Evolutionary conservation across 2,888 invertebrate genomes (phyloP).

Genomic region (Cheilosia grossa): DNA sequence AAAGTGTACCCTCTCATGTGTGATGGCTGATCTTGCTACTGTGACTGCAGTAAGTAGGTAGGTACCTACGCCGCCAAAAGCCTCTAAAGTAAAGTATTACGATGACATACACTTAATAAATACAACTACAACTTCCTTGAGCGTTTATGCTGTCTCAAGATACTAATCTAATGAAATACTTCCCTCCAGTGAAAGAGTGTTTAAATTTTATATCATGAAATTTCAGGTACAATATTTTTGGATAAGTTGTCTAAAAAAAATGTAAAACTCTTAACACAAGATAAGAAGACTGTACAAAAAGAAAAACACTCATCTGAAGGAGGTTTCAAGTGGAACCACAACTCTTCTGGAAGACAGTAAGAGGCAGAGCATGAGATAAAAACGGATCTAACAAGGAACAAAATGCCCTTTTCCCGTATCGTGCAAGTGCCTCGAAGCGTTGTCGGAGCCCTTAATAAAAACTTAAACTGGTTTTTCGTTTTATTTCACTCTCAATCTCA

Average conservation of each 20-base stretch:
- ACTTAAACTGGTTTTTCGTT: constrained; percentile 30
- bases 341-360: background rate
- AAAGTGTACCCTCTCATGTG: constrained; percentile 4
- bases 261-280: constrained; percentile 1
- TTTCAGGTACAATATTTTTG: constrained; percentile 44
- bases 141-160: constrained; percentile 60
- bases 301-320: constrained; percentile 21
- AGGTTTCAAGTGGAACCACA: constrained; percentile 30
- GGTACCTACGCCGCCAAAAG: background rate
- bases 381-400: constrained; percentile 29
- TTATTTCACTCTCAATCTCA: constrained; percentile 29
- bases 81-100: background rate
- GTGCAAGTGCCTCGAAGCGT: background rate
- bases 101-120: constrained; percentile 47
- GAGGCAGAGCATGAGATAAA: constrained; percentile 7
- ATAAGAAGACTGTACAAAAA: constrained; percentile 1
- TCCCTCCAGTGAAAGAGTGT: constrained; percentile 46
- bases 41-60: background rate
- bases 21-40: constrained; percentile 34
- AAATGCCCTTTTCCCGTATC: constrained; percentile 3
- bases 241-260: constrained; percentile 11
- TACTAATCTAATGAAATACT: constrained; percentile 68
- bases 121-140: constrained; percentile 34
- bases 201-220: constrained; percentile 11
- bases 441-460: background rate